Evolutionary conservation across 2,888 invertebrate species (phyloP).

Genomic region (Philopedon plagiatum): DNA sequence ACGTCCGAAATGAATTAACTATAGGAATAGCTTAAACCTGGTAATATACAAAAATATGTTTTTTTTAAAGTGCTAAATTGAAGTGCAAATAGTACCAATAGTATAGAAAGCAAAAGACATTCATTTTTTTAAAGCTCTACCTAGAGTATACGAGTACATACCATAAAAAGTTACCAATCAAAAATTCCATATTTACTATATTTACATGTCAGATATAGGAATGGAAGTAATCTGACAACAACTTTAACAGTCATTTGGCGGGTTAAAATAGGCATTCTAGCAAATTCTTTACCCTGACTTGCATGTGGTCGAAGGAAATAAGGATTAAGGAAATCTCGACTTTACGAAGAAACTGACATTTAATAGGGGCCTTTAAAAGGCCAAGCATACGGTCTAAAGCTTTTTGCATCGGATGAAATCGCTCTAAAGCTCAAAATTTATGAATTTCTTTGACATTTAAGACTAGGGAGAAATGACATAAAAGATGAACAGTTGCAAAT

Average conservation of each 20-base stretch:
- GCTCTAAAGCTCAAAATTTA: not conserved
- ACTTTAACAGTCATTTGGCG: constrained; percentile 1
- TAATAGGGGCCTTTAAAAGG: constrained; percentile 24
- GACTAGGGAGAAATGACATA: not conserved
- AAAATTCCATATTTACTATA: too few species aligned
- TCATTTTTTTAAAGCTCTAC: too few species aligned
- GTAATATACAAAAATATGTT: too few species aligned
- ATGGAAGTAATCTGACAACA: too few species aligned
- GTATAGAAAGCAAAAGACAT: too few species aligned
- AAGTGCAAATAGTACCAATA: too few species aligned
- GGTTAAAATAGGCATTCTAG: not conserved
- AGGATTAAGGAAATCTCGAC: constrained; percentile 36
- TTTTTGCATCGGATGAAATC: not conserved
- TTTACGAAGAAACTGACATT: constrained; percentile 36
- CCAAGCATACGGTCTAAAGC: not conserved
- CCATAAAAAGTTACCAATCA: too few species aligned
- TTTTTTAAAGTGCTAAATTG: too few species aligned
- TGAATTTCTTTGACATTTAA: not conserved
- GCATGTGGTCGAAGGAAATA: constrained; percentile 42
- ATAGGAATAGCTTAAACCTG: too few species aligned
- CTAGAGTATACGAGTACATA: too few species aligned
- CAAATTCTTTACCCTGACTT: constrained; percentile 21
- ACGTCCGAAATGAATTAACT: not conserved
- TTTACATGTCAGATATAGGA: too few species aligned
- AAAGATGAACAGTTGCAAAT: not conserved